phyloP scores from a whole-genome alignment of 53 echinoderm and acorn worm species.

The Apostichopus leukothele region DNA sequence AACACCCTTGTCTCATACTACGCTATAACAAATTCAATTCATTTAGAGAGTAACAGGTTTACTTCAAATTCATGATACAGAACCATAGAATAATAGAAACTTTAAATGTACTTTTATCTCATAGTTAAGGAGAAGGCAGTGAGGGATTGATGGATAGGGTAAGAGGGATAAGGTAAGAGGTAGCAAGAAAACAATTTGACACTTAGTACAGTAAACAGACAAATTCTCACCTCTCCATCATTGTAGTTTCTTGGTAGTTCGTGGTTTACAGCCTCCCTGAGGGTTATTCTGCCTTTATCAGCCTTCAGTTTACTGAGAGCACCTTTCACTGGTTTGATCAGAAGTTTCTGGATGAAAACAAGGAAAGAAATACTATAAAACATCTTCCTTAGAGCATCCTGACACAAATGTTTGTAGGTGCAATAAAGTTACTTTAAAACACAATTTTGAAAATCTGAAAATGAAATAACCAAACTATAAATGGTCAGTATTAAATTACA shows the following conservation, averaged over 20 bases:
- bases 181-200: not conserved
- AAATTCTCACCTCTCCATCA: constrained; percentile 23
- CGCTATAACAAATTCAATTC: too few species aligned
- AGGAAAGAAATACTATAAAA: too few species aligned
- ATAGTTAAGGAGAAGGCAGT: not conserved
- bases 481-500: too few species aligned
- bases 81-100: too few species aligned
- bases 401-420: too few species aligned
- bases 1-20: too few species aligned
- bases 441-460: too few species aligned
- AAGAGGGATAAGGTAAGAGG: not conserved
- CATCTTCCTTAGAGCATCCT: too few species aligned
- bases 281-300: constrained; percentile 29
- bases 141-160: not conserved
- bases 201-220: not conserved
- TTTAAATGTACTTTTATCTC: not conserved
- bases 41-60: too few species aligned
- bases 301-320: constrained; percentile 46
- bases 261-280: constrained; percentile 51
- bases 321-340: constrained; percentile 55
- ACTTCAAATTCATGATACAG: too few species aligned
- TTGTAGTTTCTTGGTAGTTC: constrained; percentile 32
- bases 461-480: too few species aligned
- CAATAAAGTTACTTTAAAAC: too few species aligned
- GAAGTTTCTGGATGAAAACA: constrained; percentile 34